A percentile compares a stretch with the other conserved stretches of the same genome.
Conservation (phyloP, 2,888 invertebrate genomes). For the Anagyrus pseudococci region DNA sequence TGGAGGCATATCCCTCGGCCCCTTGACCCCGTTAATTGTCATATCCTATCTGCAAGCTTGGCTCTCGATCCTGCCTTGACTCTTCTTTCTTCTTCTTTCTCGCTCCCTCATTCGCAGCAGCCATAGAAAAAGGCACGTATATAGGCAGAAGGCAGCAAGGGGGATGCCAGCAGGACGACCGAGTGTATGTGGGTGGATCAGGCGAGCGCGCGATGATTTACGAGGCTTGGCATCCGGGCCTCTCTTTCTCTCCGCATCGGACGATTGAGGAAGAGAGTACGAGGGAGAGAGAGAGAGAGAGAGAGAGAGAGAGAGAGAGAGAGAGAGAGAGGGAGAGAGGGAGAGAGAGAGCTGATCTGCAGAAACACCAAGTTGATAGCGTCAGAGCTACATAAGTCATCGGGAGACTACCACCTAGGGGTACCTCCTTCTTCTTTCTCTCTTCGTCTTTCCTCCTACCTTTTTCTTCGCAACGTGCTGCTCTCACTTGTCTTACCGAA, state of each 20-base stretch:
- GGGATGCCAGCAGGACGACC: no score
- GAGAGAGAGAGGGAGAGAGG: constrained; percentile 22
- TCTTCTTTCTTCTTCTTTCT: background rate
- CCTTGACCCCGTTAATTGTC: constrained; percentile 58
- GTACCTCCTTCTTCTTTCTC: constrained; percentile 50
- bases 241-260: no score
- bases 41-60: constrained; percentile 56
- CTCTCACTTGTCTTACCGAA: no score
- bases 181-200: constrained; percentile 56
- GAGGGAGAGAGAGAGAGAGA: no score
- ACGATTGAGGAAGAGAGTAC: no score
- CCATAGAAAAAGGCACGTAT: constrained; percentile 31
- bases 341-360: constrained; percentile 50
- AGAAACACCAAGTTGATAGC: constrained; percentile 60
- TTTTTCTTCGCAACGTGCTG: constrained; percentile 12
- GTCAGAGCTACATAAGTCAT: constrained; percentile 63
- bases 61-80: no score
- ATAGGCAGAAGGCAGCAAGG: no score
- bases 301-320: no score
- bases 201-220: constrained; percentile 61
- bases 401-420: constrained; percentile 55
- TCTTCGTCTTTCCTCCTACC: constrained; percentile 13
- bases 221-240: constrained; percentile 57
- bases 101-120: constrained; percentile 19
- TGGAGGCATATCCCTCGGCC: constrained; percentile 31